Evolutionary conservation across 2,113 vertebrate species (phyloP), one percentile per base, ranked within the genome.

Genomic region (Gymnarchus niloticus): DNA sequence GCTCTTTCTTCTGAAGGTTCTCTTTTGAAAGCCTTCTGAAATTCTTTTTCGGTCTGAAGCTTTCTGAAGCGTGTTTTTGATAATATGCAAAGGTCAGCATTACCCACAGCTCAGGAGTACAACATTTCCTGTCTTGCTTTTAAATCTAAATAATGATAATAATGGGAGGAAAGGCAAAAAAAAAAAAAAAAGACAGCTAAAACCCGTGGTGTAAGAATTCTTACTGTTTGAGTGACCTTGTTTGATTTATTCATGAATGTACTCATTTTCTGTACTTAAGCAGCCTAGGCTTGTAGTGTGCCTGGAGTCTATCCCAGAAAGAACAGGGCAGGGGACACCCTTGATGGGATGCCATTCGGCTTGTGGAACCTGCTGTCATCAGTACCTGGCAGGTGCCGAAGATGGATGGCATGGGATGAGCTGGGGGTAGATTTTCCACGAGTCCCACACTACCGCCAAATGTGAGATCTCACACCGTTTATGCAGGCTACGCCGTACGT

Each of bases 141-240:
- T 81, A 51, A 81, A 51, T 51, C 48, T 51, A 81, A 81, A 51
- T 81, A 51, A 81, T 80, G 23, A 80, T 80, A 80, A 48, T 6
- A 81, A 48, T 49, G n/a, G 48, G 48, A 57, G 23, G 23, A 51
- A 49, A 28, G n/a, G n/a, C 44, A n/a, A 49, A 80, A 51, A 81
- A 51, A 8, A 28, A 1, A 19, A 9, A 49, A 80, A 46, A 51
- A 49, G 77, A 49, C n/a, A n/a, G n/a, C n/a, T n/a, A 37, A 14
- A 41, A 12, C 33, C 14, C 0, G 14, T 33, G 33, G 61, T 12
- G 33, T 12, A 65, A 65, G 2, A 1, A 10, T 28, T 65, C 5
- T 65, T 65, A 25, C 56, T 25, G 7, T 59, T 59, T 61, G 3
- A 23, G 61, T 69, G 8, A 10, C 10, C 3, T 12, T 33, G 9